A percentile compares a stretch with the other conserved stretches of the same genome.
phyloP scores from a whole-genome alignment of 2,113 vertebrate species.

The human (Homo sapiens) region DNA sequence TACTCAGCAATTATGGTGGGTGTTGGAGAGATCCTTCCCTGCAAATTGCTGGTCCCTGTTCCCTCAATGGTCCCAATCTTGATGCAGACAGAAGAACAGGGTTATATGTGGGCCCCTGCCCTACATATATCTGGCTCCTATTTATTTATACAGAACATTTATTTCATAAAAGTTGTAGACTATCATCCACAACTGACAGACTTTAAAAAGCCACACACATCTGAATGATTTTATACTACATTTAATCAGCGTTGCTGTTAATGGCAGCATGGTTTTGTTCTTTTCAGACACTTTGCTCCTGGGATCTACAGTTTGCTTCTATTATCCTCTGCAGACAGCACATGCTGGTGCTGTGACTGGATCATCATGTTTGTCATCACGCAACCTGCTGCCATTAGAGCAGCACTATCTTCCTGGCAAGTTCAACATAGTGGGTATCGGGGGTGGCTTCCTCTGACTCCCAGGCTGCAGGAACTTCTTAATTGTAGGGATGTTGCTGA shows the following conservation, averaged over 20 bases:
- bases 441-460: constrained; percentile 88
- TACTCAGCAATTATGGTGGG: not conserved
- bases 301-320: not conserved
- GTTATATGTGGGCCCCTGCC: not conserved
- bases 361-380: accelerated
- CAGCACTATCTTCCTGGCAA: constrained; percentile 78
- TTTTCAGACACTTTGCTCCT: not conserved
- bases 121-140: not conserved
- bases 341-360: accelerated
- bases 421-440: constrained; percentile 80
- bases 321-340: accelerated
- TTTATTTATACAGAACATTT: not conserved
- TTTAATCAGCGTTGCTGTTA: constrained; percentile 18
- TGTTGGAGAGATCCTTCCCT: not conserved
- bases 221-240: not conserved
- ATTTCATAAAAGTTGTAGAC: not conserved
- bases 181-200: not conserved
- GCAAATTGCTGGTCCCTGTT: not conserved
- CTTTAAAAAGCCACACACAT: not conserved
- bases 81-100: not conserved
- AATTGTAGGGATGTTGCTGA: constrained; percentile 86
- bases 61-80: not conserved
- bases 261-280: not conserved
- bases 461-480: constrained; percentile 91
- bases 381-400: constrained; percentile 11